These are phyloP conservation scores for Sphaerodactylus townsendi DNA, from an alignment of 2,113 vertebrate species.

Conservation along the genomic window DNA sequence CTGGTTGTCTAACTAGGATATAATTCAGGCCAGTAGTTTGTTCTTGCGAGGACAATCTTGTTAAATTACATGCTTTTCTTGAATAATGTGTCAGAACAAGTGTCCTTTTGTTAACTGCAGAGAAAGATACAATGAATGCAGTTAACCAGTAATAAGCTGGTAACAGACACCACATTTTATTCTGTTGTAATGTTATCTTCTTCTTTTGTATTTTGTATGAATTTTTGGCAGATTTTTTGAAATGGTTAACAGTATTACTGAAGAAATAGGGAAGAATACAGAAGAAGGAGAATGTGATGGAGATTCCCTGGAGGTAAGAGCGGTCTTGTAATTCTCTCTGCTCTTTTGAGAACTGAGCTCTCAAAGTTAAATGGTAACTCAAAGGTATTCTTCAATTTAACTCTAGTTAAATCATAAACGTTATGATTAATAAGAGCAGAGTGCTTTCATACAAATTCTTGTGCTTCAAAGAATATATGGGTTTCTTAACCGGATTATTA, in stretches of 20 bases:
- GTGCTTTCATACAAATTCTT: not conserved
- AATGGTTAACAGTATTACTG: conserved; percentile 92
- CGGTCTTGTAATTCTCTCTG: not conserved
- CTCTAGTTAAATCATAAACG: not conserved
- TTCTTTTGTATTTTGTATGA: not conserved
- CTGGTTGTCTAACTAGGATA: not conserved
- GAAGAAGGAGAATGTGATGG: conserved; percentile 92
- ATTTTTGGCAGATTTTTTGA: conserved; percentile 87
- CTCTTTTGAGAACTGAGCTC: not conserved
- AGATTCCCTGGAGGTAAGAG: conserved; percentile 89
- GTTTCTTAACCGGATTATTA: not conserved
- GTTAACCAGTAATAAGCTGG: not conserved
- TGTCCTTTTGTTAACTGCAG: not conserved
- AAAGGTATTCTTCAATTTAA: not conserved
- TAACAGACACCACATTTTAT: not conserved
- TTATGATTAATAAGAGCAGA: not conserved
- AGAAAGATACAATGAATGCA: not conserved
- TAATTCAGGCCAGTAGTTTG: not conserved
- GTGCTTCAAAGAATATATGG: conserved; percentile 2
- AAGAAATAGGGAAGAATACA: conserved; percentile 86
- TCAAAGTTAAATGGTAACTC: not conserved
- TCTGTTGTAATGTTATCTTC: not conserved
- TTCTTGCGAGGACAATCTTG: not conserved
- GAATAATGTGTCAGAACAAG: not conserved
- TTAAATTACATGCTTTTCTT: not conserved